phyloP scores from a whole-genome alignment of 2,797 vertebrate genomes.

The Enteromius anoplus region DNA sequence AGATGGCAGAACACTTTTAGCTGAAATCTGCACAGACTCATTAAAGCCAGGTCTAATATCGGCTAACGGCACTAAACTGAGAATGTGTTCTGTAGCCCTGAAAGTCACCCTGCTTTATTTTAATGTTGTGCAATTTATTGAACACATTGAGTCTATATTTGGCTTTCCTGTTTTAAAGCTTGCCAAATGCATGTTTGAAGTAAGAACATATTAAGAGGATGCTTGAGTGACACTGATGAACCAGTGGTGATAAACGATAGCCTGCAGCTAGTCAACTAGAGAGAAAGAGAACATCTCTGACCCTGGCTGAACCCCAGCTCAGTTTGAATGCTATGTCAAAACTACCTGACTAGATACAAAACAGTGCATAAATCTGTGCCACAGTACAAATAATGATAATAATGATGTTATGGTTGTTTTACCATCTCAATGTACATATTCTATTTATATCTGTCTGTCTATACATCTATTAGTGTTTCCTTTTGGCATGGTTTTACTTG shows the following conservation, averaged over 20 bases:
- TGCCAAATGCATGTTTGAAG: conserved; percentile 9
- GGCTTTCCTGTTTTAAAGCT: background rate
- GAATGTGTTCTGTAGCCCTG: conserved; percentile 54
- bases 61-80: conserved; percentile 60
- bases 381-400: background rate
- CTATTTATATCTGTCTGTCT: background rate
- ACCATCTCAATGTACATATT: background rate
- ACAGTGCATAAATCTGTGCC: background rate
- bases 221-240: conserved; percentile 70
- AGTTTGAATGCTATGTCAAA: background rate
- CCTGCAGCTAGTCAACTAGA: conserved; percentile 69
- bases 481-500: too few relatives aligned
- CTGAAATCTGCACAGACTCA: conserved; percentile 50
- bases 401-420: background rate
- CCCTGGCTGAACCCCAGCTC: background rate
- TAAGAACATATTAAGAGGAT: conserved; percentile 53
- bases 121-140: conserved; percentile 1
- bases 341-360: background rate
- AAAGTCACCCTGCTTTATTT: background rate
- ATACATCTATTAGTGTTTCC: background rate
- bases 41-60: conserved; percentile 51
- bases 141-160: background rate
- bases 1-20: conserved; percentile 49
- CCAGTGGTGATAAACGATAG: conserved; percentile 70
- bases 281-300: conserved; percentile 64